Conservation (phyloP, 2,888 invertebrate genomes). For the Polylopha cassiicola region DNA sequence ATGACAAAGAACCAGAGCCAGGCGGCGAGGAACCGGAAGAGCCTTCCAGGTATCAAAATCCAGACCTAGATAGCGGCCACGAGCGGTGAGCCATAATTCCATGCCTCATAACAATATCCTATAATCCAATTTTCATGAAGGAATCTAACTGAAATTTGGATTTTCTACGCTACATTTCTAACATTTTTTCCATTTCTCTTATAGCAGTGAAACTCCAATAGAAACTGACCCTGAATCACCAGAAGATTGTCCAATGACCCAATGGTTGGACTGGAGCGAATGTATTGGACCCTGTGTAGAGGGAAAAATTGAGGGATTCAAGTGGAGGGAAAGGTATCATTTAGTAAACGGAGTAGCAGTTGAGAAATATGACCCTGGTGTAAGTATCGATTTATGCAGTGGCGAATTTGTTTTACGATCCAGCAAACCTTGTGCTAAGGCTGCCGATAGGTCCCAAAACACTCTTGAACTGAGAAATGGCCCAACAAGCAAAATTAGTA, state of each 20-base stretch:
- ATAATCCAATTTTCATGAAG: background rate
- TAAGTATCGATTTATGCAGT: conserved; percentile 34
- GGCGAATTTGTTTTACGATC: too few species aligned
- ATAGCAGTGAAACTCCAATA: conserved; percentile 42
- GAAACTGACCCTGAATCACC: conserved; percentile 46
- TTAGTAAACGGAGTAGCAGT: conserved; percentile 59
- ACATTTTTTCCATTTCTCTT: conserved; percentile 17
- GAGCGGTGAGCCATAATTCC: conserved; percentile 57
- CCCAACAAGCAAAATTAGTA: too few species aligned
- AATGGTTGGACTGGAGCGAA: conserved; percentile 58
- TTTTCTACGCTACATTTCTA: conserved; percentile 17
- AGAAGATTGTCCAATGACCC: conserved; percentile 54
- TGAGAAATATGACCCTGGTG: conserved; percentile 60
- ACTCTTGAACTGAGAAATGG: too few species aligned
- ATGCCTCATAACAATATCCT: conserved; percentile 21
- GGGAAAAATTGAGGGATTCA: conserved; percentile 45
- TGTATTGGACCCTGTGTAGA: conserved; percentile 58
- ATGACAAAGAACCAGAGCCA: conserved; percentile 23
- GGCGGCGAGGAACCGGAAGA: conserved; percentile 46
- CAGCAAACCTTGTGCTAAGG: too few species aligned
- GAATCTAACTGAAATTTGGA: conserved; percentile 3
- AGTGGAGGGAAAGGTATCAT: conserved; percentile 58
- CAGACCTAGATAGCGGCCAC: conserved; percentile 53
- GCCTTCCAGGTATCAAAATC: conserved; percentile 70
- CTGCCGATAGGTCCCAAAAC: too few species aligned